Conservation (phyloP, 2,888 invertebrate genomes). For the Limenitis camilla region DNA sequence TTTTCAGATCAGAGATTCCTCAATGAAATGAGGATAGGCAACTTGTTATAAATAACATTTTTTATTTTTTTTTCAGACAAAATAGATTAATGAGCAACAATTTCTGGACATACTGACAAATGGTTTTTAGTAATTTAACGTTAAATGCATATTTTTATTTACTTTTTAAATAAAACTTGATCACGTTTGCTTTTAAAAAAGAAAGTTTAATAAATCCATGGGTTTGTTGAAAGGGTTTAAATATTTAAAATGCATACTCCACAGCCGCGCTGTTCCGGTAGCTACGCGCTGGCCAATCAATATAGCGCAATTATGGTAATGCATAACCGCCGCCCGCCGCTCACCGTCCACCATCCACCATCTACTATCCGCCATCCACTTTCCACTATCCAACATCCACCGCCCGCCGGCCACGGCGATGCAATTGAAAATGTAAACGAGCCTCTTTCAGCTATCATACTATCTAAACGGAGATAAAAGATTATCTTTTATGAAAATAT, state of each 20-base stretch:
- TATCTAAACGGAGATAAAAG: conserved; percentile 7
- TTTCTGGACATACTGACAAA: too few relatives aligned
- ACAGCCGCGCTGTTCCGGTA: conserved; percentile 28
- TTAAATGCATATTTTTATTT: too few relatives aligned
- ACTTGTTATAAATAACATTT: too few relatives aligned
- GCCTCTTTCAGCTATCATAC: conserved; percentile 41
- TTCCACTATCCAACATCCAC: too few relatives aligned
- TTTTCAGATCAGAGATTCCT: too few relatives aligned
- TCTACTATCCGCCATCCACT: too few relatives aligned
- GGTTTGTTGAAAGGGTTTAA: conserved; percentile 4
- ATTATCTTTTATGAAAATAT: neutral
- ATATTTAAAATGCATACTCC: conserved; percentile 28
- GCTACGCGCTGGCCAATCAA: conserved; percentile 61
- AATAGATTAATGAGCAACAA: too few relatives aligned
- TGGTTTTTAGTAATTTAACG: too few relatives aligned
- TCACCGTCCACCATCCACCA: too few relatives aligned
- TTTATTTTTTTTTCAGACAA: too few relatives aligned
- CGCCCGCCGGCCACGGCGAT: conserved; percentile 39
- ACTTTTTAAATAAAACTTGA: too few relatives aligned
- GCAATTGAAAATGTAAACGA: conserved; percentile 63
- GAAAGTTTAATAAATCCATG: conserved; percentile 1
- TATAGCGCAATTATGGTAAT: conserved; percentile 72
- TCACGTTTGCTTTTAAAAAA: neutral
- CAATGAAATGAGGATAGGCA: too few relatives aligned
- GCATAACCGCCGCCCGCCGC: conserved; percentile 52